phyloP scores from a whole-genome alignment of 2,888 invertebrate species.

The Drosophila buzzatii region DNA sequence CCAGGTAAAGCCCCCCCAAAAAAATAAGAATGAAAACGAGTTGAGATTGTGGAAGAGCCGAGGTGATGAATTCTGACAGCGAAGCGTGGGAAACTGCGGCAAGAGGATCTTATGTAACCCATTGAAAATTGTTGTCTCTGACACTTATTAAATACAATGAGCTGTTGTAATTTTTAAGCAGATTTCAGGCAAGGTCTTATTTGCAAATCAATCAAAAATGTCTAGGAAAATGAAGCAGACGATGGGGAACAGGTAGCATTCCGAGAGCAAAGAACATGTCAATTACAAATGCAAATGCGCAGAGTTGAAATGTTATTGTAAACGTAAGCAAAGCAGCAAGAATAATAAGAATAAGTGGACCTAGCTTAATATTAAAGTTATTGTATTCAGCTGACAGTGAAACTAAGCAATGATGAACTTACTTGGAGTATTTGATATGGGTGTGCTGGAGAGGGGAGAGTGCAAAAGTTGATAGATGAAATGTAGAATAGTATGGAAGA shows the following conservation, averaged over 20 bases:
- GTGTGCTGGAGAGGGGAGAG: no score
- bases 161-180: constrained; percentile 73
- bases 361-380: neutral
- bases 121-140: constrained; percentile 44
- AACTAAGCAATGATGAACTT: neutral
- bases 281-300: constrained; percentile 57
- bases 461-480: no score
- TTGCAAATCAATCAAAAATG: constrained; percentile 54
- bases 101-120: constrained; percentile 62
- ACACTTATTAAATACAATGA: constrained; percentile 67
- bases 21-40: constrained; percentile 3
- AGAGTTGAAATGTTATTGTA: constrained; percentile 1
- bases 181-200: constrained; percentile 43
- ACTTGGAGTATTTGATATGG: neutral
- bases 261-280: constrained; percentile 27
- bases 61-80: constrained; percentile 64
- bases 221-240: neutral
- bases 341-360: constrained; percentile 8
- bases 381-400: neutral
- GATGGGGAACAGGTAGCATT: constrained; percentile 1
- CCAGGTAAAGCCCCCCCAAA: constrained; percentile 23
- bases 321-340: neutral
- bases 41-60: neutral
- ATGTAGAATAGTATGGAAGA: no score
- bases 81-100: constrained; percentile 65